Evolutionary conservation across 2,113 vertebrate genomes (phyloP).

Genomic region (Carassius gibelio): DNA sequence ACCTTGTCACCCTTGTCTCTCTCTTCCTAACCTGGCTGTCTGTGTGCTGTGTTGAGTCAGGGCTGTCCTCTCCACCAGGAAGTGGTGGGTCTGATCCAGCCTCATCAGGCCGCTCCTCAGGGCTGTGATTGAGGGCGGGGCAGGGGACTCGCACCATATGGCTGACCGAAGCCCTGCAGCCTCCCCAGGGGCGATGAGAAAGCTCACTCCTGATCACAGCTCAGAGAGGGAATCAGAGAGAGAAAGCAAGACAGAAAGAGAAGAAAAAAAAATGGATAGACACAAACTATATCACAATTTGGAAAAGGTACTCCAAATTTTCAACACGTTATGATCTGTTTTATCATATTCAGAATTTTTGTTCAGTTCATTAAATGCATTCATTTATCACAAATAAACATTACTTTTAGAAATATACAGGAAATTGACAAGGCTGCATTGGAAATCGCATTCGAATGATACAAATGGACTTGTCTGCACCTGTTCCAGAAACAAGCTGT

Average conservation of each 20-base stretch:
- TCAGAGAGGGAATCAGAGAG: constrained; percentile 77
- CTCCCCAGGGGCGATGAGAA: constrained; percentile 81
- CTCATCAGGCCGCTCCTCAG: constrained; percentile 49
- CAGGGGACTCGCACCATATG: constrained; percentile 87
- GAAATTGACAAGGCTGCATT: neutral
- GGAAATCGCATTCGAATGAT: neutral
- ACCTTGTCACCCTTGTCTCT: constrained; percentile 47
- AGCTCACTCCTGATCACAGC: constrained; percentile 76
- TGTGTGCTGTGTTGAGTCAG: constrained; percentile 30
- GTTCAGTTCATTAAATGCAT: neutral
- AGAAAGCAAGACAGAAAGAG: constrained; percentile 13
- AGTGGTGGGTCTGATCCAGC: constrained; percentile 59
- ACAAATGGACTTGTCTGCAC: neutral
- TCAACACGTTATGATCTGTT: neutral
- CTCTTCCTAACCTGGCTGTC: constrained; percentile 62
- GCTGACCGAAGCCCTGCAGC: constrained; percentile 85
- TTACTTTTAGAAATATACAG: neutral
- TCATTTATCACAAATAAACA: neutral
- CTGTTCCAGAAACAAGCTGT: neutral
- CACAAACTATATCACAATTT: neutral
- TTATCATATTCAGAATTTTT: neutral
- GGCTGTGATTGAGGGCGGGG: constrained; percentile 55
- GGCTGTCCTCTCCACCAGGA: constrained; percentile 83
- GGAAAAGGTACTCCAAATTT: neutral
- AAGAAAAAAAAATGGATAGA: constrained; percentile 3